Conservation (phyloP, 2,888 invertebrate genomes). For the Cistogaster globosa region DNA sequence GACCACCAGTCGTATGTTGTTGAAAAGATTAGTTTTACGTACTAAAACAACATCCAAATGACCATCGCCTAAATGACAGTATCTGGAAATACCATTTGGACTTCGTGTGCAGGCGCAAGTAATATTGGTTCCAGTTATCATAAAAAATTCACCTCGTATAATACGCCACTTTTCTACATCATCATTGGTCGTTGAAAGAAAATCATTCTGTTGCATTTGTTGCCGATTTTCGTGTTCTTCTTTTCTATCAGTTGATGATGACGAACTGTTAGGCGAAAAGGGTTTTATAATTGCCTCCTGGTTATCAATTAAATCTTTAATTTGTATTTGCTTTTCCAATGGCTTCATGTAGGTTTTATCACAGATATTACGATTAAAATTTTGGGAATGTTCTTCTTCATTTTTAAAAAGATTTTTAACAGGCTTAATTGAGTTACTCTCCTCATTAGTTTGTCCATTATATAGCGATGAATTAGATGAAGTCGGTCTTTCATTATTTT, state of each 20-base stretch:
- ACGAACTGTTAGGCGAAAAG: conserved; percentile 40
- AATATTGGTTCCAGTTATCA: conserved; percentile 90
- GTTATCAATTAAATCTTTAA: conserved; percentile 49
- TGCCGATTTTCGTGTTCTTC: conserved; percentile 11
- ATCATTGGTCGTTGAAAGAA: conserved; percentile 32
- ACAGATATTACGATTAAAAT: conserved; percentile 64
- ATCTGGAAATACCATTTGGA: conserved; percentile 90
- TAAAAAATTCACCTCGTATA: conserved; percentile 89
- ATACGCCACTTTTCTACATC: conserved; percentile 83
- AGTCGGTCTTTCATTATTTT: conserved; percentile 55
- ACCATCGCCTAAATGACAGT: conserved; percentile 91
- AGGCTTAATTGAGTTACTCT: not conserved
- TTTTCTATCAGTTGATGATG: conserved; percentile 39
- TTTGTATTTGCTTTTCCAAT: conserved; percentile 61
- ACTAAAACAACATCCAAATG: conserved; percentile 90
- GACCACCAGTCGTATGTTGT: conserved; percentile 88
- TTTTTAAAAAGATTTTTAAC: not conserved
- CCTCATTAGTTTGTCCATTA: not conserved
- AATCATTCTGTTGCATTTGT: not conserved
- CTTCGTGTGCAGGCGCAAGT: conserved; percentile 89
- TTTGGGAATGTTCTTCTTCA: conserved; percentile 56
- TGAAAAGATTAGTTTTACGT: conserved; percentile 87
- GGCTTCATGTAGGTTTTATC: conserved; percentile 56
- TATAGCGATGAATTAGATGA: conserved; percentile 64
- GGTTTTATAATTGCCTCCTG: not conserved